Evolutionary conservation across 1,140 invertebrate genomes (phyloP).

Genomic region (Himalopsyche phryganea): DNA sequence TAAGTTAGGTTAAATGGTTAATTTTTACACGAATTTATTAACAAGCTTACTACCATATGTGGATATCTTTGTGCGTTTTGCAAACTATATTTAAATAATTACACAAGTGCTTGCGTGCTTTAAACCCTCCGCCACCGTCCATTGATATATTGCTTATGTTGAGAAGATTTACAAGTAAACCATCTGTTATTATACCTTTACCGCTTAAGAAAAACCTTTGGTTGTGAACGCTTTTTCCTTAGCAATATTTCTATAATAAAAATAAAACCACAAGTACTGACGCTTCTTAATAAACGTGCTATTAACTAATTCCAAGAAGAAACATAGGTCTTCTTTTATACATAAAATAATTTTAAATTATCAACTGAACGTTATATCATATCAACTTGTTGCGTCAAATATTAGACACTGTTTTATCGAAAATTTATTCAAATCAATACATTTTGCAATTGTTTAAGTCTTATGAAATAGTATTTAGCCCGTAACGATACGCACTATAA

Average conservation of each 20-base stretch:
- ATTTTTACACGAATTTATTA: no score
- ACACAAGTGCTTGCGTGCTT: no score
- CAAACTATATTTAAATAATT: no score
- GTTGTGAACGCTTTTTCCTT: slow-evolving; percentile 1
- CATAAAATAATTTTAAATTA: neutral
- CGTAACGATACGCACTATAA: no score
- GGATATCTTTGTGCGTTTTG: no score
- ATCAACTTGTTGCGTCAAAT: neutral
- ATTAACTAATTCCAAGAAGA: no score
- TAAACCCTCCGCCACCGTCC: neutral
- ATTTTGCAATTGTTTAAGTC: no score
- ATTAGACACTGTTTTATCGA: no score
- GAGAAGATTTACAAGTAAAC: neutral
- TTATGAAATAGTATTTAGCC: no score
- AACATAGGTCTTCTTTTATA: neutral
- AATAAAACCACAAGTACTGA: neutral
- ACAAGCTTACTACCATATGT: no score
- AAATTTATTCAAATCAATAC: no score
- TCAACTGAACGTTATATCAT: neutral
- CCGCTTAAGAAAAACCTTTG: neutral
- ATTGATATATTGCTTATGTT: neutral
- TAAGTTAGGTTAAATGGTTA: neutral
- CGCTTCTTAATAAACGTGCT: neutral
- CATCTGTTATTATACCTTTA: neutral
- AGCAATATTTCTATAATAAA: neutral